phyloP scores from a whole-genome alignment of 2,888 invertebrate genomes.

The Cylloceria caligata region DNA sequence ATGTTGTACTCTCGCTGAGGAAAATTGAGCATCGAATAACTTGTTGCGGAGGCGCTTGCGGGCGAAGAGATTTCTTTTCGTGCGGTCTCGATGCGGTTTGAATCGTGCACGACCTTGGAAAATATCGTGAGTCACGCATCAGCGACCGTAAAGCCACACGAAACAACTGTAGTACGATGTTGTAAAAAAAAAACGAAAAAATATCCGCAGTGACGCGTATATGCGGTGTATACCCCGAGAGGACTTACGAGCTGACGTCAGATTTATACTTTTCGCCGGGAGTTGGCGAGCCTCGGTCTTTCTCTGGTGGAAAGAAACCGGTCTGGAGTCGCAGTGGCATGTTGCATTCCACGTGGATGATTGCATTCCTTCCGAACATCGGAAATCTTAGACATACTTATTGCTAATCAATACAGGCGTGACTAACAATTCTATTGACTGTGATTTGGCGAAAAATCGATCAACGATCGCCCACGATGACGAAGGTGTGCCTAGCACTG shows the following conservation, averaged over 20 bases:
- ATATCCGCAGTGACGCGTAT: conserved; percentile 19
- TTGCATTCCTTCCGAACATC: conserved; percentile 44
- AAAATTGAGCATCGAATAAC: conserved; percentile 60
- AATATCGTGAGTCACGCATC: conserved; percentile 62
- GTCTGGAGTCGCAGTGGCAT: conserved; percentile 49
- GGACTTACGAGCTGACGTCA: conserved; percentile 56
- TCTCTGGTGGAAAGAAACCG: conserved; percentile 59
- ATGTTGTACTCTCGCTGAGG: conserved; percentile 31
- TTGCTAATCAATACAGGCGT: neutral
- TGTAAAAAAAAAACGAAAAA: conserved; percentile 1
- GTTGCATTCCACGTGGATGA: conserved; percentile 66
- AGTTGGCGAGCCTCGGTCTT: conserved; percentile 19
- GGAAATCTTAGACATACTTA: conserved; percentile 3
- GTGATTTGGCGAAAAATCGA: conserved; percentile 45
- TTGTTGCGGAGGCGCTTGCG: conserved; percentile 45
- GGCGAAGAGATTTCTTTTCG: conserved; percentile 42
- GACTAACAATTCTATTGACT: conserved; percentile 10
- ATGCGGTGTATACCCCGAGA: neutral
- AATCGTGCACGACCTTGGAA: conserved; percentile 59
- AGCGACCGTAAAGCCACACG: conserved; percentile 30
- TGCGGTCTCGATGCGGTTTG: conserved; percentile 59
- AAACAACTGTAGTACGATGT: conserved; percentile 30
- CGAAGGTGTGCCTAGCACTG: conserved; percentile 64
- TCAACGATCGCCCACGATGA: conserved; percentile 54
- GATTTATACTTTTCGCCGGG: conserved; percentile 38